These are phyloP conservation scores for Xylocopa sonorina DNA, from an alignment of 1,140 invertebrate genomes.

Conservation along the genomic window DNA sequence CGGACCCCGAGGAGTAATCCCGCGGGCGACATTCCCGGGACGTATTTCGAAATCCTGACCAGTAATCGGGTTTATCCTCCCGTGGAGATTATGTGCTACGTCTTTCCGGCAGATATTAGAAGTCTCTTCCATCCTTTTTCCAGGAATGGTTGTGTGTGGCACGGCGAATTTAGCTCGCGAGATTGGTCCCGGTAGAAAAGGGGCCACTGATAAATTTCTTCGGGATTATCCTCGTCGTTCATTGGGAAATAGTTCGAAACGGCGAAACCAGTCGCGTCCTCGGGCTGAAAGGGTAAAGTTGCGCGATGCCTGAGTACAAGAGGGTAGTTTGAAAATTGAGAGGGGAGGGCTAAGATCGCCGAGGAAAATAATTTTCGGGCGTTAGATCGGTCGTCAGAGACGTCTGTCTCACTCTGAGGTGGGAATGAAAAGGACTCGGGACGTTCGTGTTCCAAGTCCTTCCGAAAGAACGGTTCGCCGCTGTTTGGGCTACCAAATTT, in stretches of 20 bases:
- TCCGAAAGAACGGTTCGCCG: constrained; percentile 15
- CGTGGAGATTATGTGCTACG: constrained; percentile 61
- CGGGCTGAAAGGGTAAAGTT: neutral
- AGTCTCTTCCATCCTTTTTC: constrained; percentile 55
- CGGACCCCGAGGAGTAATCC: constrained; percentile 5
- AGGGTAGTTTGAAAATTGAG: neutral
- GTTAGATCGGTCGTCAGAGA: constrained; percentile 15
- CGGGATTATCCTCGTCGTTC: constrained; percentile 63
- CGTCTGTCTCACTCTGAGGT: neutral
- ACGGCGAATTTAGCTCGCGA: constrained; percentile 57
- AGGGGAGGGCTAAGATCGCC: constrained; percentile 15
- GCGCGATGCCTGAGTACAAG: neutral
- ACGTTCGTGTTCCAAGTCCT: constrained; percentile 4
- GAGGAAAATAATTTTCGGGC: constrained; percentile 56
- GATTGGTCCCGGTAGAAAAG: constrained; percentile 57
- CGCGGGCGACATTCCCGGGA: constrained; percentile 26
- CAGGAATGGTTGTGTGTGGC: constrained; percentile 5
- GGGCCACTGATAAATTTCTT: constrained; percentile 61
- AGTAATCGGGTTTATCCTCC: constrained; percentile 58
- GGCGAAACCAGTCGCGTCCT: neutral
- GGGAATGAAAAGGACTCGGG: constrained; percentile 35
- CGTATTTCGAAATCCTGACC: constrained; percentile 62
- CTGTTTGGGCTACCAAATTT: constrained; percentile 56
- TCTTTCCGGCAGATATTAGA: constrained; percentile 66
- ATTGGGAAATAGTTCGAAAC: constrained; percentile 55